A percentile compares a stretch with the other conserved stretches of the same genome.
Evolutionary conservation across 1,140 invertebrate species (phyloP).

Genomic region (Drosophila arawakana): DNA sequence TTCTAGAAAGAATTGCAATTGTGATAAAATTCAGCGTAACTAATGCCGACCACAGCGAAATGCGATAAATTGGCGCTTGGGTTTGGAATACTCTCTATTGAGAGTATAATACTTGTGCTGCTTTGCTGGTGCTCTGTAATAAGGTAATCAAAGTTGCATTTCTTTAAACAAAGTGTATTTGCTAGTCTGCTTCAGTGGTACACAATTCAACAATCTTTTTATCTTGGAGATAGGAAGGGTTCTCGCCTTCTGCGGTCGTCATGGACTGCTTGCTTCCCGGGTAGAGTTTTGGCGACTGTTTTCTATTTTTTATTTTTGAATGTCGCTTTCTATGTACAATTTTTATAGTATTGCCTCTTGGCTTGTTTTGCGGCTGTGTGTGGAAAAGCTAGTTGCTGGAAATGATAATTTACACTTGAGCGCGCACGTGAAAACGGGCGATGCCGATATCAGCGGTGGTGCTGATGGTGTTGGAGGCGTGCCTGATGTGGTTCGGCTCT

Average conservation of each 20-base stretch:
- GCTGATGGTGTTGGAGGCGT: background rate
- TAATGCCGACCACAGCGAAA: conserved; percentile 81
- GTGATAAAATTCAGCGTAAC: conserved; percentile 82
- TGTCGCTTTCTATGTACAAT: conserved; percentile 60
- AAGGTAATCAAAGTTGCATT: background rate
- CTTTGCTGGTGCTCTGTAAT: background rate
- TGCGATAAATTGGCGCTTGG: conserved; percentile 73
- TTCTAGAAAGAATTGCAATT: conserved; percentile 76
- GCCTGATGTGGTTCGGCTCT: conserved; percentile 41
- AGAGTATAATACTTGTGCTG: background rate
- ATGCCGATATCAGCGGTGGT: conserved; percentile 14
- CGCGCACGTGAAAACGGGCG: conserved; percentile 60
- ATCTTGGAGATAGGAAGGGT: conserved; percentile 16
- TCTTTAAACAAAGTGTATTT: background rate
- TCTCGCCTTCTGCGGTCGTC: conserved; percentile 67
- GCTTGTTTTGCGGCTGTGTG: conserved; percentile 45
- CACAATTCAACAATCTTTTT: conserved; percentile 20
- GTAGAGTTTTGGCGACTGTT: conserved; percentile 75
- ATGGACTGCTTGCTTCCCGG: conserved; percentile 62
- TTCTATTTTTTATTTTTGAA: conserved; percentile 22
- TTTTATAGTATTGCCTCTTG: conserved; percentile 71
- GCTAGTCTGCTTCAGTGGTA: background rate
- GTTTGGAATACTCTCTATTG: conserved; percentile 41
- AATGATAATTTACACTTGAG: conserved; percentile 83
- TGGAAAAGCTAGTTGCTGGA: conserved; percentile 67